These are phyloP conservation scores for Ornithoptera priamus DNA, from an alignment of 2,888 invertebrate genomes.

Conservation along the genomic window DNA sequence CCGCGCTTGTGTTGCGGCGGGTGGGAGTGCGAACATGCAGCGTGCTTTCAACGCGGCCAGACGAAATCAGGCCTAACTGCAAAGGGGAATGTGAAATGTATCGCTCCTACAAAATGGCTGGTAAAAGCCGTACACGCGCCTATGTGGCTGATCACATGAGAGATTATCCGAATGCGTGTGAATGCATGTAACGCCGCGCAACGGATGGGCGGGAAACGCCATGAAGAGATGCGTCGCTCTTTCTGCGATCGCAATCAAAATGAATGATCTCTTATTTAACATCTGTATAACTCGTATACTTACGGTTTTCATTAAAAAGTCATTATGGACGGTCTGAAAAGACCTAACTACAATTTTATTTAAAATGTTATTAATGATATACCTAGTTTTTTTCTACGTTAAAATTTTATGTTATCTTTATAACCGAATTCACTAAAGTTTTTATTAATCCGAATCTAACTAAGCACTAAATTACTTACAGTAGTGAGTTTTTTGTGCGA, in stretches of 20 bases:
- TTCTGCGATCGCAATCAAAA: conserved; percentile 49
- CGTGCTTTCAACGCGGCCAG: conserved; percentile 77
- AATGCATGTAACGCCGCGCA: conserved; percentile 68
- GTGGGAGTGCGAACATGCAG: conserved; percentile 80
- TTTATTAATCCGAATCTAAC: too few relatives aligned
- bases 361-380: too few relatives aligned
- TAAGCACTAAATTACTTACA: too few relatives aligned
- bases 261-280: conserved; percentile 47
- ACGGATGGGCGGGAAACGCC: conserved; percentile 71
- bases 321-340: conserved; percentile 4
- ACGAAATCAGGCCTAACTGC: conserved; percentile 76
- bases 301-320: conserved; percentile 2
- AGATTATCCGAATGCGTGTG: conserved; percentile 78
- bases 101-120: conserved; percentile 73
- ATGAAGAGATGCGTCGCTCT: conserved; percentile 53
- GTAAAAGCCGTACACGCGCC: conserved; percentile 61
- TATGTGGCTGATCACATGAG: conserved; percentile 73
- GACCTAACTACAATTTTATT: too few relatives aligned
- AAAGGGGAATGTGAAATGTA: conserved; percentile 64
- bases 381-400: too few relatives aligned
- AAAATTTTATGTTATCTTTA: too few relatives aligned
- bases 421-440: too few relatives aligned
- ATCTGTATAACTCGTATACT: conserved; percentile 28
- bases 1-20: conserved; percentile 68
- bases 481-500: too few relatives aligned